Evolutionary conservation across 2,888 invertebrate species (phyloP).

Genomic region (Phrixothrix hirtus): DNA sequence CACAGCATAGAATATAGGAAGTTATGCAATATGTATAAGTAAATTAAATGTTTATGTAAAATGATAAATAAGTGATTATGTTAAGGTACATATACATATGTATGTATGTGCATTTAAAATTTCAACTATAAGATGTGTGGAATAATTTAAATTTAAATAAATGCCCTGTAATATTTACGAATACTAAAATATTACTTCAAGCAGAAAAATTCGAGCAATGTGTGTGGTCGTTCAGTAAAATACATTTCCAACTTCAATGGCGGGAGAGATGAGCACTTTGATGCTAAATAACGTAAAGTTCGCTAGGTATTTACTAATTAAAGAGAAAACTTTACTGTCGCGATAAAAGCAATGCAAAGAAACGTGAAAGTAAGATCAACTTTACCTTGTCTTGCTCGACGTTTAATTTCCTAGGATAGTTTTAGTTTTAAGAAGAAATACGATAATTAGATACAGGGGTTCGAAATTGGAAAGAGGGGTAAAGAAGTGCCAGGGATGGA

Average conservation of each 20-base stretch:
- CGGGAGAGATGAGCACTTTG: constrained; percentile 41
- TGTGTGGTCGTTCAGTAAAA: constrained; percentile 46
- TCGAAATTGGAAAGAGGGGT: constrained; percentile 49
- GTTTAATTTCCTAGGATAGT: constrained; percentile 25
- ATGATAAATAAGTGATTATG: no score
- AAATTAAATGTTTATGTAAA: no score
- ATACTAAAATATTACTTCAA: constrained; percentile 11
- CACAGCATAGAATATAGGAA: no score
- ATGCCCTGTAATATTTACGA: no score
- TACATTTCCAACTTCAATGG: constrained; percentile 43
- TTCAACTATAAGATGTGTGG: no score
- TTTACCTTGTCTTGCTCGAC: constrained; percentile 8
- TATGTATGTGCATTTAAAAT: no score
- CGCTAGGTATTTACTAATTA: constrained; percentile 33
- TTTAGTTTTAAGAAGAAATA: constrained; percentile 50
- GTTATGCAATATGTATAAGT: no score
- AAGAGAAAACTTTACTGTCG: constrained; percentile 40
- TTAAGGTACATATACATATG: no score
- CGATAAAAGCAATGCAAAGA: constrained; percentile 30
- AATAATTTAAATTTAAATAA: no score
- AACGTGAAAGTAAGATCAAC: constrained; percentile 15
- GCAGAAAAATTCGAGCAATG: constrained; percentile 35
- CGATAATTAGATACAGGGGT: constrained; percentile 54
- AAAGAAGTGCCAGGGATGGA: constrained; percentile 49
- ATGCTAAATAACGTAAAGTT: constrained; percentile 42